Conservation (phyloP, 2,113 vertebrate species). For the Passerina amoena region DNA sequence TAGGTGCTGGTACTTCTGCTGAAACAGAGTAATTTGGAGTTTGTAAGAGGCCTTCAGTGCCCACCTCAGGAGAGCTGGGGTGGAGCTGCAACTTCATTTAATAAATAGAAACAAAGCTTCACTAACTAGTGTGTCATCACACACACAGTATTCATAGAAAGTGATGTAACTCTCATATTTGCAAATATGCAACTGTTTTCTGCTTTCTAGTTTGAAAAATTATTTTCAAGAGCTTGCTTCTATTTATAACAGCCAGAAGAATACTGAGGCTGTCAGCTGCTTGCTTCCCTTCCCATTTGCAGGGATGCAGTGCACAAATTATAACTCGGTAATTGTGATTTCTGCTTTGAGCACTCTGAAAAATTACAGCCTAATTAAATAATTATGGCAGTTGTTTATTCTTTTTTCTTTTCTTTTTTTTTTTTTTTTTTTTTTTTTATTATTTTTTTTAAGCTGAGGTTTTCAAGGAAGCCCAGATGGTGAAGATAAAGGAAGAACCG, state of each 20-base stretch:
- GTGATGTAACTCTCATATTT: not conserved
- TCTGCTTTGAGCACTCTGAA: constrained; percentile 22
- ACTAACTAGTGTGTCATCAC: not conserved
- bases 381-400: not conserved
- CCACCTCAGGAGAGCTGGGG: not conserved
- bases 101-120: not conserved
- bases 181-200: not conserved
- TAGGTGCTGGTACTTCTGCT: not conserved
- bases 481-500: constrained; percentile 92
- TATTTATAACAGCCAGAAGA: constrained; percentile 4
- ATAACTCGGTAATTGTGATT: not conserved
- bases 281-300: not conserved
- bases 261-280: not conserved
- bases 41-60: not conserved
- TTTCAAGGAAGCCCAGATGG: constrained; percentile 88
- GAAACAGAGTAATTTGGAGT: not conserved
- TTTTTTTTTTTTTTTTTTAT: not conserved
- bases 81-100: not conserved
- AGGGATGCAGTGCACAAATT: not conserved
- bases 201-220: not conserved
- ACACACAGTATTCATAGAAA: not conserved
- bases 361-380: constrained; percentile 42
- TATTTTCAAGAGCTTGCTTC: constrained; percentile 19
- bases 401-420: not conserved
- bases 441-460: not conserved